Evolutionary conservation across 2,888 invertebrate species (phyloP), one percentile per base, ranked within the genome.

Genomic region (Perizoma flavofasciatum): DNA sequence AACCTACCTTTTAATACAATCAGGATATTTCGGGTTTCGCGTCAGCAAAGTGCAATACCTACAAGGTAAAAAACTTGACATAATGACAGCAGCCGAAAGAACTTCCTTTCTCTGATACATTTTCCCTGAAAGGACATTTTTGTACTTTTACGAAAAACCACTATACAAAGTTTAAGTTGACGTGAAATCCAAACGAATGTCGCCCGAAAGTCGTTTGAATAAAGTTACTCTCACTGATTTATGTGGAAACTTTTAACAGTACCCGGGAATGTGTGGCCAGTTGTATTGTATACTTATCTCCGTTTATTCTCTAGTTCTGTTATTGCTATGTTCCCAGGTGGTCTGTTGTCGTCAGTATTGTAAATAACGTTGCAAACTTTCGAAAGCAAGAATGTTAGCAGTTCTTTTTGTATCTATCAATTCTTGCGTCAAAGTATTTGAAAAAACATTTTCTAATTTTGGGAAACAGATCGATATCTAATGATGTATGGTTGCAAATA

Each of bases 121-220:
- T 22, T 22, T 22, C 22, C 22, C 22, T 22, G 22, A 22, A 22
- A 22, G 1, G 3, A 22, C 3, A 22, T 22, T 22, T 32, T 8
- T 45, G 51, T 51, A 55, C 47, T 58, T 57, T 59, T 50, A 50
- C 49, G 39, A 55, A 48, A 48, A 49, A 57, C 59, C 50, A 55
- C 57, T 37, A 49, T 22, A 33, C 5, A 58, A 61, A 89, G 84
- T 89, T 89, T 81, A 74, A 74, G 81, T 83, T 85, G 87, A 87
- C 82, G 87, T 80, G 80, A 79, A 87, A 82, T 83, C 83, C 85
- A 82, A 89, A 89, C 88, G 85, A 86, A 83, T 89, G 89, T 90
- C 88, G 85, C 89, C 80, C 79, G 89, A 90, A 89, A 89, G 89
- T 89, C 88, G 89, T 89, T 89, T 88, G 89, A 89, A 89, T 90